These are phyloP conservation scores for Orthonevra nobilis DNA, from an alignment of 2,888 invertebrate genomes.

Conservation along the genomic window DNA sequence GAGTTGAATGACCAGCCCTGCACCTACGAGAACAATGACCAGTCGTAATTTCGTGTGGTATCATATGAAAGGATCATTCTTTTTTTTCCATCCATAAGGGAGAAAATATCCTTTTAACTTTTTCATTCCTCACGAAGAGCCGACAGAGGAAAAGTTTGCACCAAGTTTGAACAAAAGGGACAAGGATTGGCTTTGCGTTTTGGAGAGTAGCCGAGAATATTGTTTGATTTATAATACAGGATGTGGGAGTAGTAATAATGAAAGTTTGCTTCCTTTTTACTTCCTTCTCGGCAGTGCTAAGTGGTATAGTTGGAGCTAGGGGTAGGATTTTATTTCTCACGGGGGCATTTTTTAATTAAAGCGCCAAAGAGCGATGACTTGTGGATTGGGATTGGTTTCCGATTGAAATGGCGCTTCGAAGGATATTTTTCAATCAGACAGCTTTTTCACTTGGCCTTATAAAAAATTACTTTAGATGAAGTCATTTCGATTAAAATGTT, in stretches of 20 bases:
- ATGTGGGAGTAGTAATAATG: conserved; percentile 44
- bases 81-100: conserved; percentile 1
- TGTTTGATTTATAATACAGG: conserved; percentile 52
- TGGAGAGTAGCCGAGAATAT: conserved; percentile 25
- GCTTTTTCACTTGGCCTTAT: not conserved
- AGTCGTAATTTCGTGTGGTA: not conserved
- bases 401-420: conserved; percentile 47
- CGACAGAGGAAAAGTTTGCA: conserved; percentile 16
- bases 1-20: not conserved
- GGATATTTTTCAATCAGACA: conserved; percentile 24
- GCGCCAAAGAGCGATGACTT: conserved; percentile 50
- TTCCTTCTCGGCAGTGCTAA: conserved; percentile 16
- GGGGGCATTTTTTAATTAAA: conserved; percentile 60
- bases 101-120: conserved; percentile 19
- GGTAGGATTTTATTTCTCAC: not conserved
- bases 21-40: not conserved
- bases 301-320: conserved; percentile 30
- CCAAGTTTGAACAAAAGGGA: conserved; percentile 39
- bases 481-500: too few relatives aligned
- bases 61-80: conserved; percentile 11
- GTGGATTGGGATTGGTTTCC: conserved; percentile 56
- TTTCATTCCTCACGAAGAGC: conserved; percentile 24
- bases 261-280: conserved; percentile 46
- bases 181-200: conserved; percentile 46
- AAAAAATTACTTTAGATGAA: not conserved